These are phyloP conservation scores for Arrhamphus sclerolepis DNA, from an alignment of 2,797 vertebrate genomes.

Conservation along the genomic window DNA sequence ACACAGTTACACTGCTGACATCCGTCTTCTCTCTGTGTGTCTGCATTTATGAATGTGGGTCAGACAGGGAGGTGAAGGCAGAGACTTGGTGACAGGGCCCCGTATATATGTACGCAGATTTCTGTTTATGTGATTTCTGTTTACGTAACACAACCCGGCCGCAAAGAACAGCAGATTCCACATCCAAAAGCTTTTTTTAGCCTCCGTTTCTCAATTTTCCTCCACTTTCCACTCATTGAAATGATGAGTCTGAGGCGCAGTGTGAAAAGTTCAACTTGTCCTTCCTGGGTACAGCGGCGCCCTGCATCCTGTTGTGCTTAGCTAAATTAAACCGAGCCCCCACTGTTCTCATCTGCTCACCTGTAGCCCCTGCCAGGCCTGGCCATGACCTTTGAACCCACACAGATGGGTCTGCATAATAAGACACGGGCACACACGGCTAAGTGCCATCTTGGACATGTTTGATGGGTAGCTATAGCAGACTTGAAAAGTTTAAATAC, in stretches of 20 bases:
- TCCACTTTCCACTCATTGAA: conserved; percentile 49
- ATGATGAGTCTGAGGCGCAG: conserved; percentile 60
- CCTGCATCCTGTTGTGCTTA: conserved; percentile 71
- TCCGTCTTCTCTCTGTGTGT: conserved; percentile 54
- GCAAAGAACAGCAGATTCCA: conserved; percentile 37
- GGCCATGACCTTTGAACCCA: conserved; percentile 77
- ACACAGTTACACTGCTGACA: conserved; percentile 46
- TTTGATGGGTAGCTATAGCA: conserved; percentile 64
- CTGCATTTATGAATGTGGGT: conserved; percentile 51
- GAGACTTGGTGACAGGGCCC: too few species aligned
- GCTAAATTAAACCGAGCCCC: conserved; percentile 89
- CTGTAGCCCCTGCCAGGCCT: conserved; percentile 79
- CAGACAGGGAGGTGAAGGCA: conserved; percentile 10
- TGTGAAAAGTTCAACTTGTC: conserved; percentile 80
- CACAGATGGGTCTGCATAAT: conserved; percentile 86
- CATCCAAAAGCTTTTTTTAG: conserved; percentile 29
- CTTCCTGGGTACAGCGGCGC: conserved; percentile 67
- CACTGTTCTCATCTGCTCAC: conserved; percentile 85
- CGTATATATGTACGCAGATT: conserved; percentile 7
- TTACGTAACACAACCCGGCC: conserved; percentile 31
- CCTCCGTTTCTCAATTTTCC: conserved; percentile 50
- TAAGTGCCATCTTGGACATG: conserved; percentile 68
- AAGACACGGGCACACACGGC: conserved; percentile 69
- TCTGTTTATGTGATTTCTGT: conserved; percentile 48
- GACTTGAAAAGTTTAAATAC: conserved; percentile 44